Base-by-base conservation (phyloP, 2,888 invertebrate genomes). In the Blastobasis lacticolella region DNA sequence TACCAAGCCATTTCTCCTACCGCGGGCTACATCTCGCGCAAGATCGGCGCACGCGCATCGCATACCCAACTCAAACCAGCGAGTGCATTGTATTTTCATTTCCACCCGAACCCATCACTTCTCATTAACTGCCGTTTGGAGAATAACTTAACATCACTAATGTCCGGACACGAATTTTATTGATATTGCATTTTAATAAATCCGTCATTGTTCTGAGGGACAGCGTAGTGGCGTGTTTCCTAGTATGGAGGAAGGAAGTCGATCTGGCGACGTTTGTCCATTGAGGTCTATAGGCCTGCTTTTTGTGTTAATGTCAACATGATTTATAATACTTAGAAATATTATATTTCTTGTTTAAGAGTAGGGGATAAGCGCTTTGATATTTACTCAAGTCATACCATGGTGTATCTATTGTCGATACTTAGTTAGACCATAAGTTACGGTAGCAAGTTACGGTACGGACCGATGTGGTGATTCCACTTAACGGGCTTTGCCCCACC, bases 181-280 rank as follows among this genome's bases (percentile, higher is more conserved):
- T 86, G 85, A 86, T 88, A 88, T 86, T 81, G 84, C 87, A 83
- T 88, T 87, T 85, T 86, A 88, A 88, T 86, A 81, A 80, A 82
- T 78, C 67, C 73, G 75, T 84, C 84, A 84, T 85, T 87, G 86
- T 85, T 81, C 61, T 59, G 65, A 63, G 58, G 42, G 9, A 9
- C 40, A 40, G 40, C 4, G 42, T 10, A 58, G 74, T 73, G 55
- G 68, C 68, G 53, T 48, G 60, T 70, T 85, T 86, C 85, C 74
- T 66, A 78, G 73, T 75, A 76, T 63, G 60, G 72, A 80, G 86
- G 85, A 86, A 86, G 86, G 84, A 86, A 85, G 75, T 69, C 58
- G 59, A 56, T 57, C 66, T 66, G 67, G 23, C 23, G 23, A 23
- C 23, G 23, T 23, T 23, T 23, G 23, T 23, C 23, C 23, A 23